These are phyloP conservation scores for Daktulosphaira vitifoliae DNA, from an alignment of 1,140 invertebrate species.

Conservation along the genomic window DNA sequence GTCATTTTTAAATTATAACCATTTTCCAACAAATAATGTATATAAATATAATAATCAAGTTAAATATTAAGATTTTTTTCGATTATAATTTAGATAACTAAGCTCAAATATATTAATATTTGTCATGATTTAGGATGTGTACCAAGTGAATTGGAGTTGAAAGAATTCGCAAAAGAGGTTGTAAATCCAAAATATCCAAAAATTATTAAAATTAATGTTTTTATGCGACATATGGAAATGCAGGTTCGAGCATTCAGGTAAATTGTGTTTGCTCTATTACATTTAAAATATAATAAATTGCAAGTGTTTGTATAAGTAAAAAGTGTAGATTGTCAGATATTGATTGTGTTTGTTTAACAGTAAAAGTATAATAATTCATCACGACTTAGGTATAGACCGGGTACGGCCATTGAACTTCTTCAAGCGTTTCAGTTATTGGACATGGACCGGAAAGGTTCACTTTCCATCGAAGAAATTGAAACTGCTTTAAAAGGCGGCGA, in stretches of 20 bases:
- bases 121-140: conserved; percentile 1
- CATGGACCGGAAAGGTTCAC: not conserved
- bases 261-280: no score
- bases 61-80: no score
- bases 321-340: no score
- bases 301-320: no score
- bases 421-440: not conserved
- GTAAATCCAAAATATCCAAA: not conserved
- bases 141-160: not conserved
- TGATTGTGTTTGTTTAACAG: no score
- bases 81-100: no score
- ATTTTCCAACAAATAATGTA: no score
- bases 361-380: no score
- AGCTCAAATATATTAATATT: no score
- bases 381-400: conserved; percentile 10
- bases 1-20: no score
- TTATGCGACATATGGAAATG: not conserved
- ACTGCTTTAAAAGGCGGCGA: not conserved
- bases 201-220: not conserved
- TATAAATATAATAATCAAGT: no score
- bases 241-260: not conserved
- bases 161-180: not conserved
- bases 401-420: not conserved
- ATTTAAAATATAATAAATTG: no score
- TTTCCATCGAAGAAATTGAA: not conserved